phyloP scores from a whole-genome alignment of 2,113 vertebrate genomes.

The Zingel zingel region DNA sequence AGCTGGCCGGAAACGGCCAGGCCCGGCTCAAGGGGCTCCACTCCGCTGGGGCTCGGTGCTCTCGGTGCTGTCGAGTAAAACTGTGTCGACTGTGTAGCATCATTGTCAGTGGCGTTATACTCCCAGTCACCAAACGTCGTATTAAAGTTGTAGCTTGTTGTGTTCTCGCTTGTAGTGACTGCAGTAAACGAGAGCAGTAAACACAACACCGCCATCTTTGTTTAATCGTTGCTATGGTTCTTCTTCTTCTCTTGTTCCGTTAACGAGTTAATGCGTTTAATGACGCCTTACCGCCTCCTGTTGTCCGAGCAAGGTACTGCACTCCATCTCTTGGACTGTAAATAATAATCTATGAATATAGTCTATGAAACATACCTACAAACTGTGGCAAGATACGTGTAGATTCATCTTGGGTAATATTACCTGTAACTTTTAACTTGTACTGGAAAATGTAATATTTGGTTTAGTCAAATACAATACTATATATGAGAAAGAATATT shows the following conservation, averaged over 20 bases:
- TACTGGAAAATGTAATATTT: too few species aligned
- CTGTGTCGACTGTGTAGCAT: not conserved
- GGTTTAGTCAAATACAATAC: too few species aligned
- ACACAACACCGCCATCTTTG: slow-evolving; percentile 60
- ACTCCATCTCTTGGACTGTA: too few species aligned
- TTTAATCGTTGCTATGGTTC: slow-evolving; percentile 69
- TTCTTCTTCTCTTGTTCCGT: slow-evolving; percentile 19
- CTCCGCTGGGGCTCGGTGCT: not conserved
- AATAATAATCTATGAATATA: too few species aligned
- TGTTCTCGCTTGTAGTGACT: not conserved
- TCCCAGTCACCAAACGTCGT: not conserved
- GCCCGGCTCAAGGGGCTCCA: accelerated
- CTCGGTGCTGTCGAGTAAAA: not conserved
- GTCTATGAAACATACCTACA: too few species aligned
- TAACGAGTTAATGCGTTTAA: accelerated
- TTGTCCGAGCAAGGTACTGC: not conserved
- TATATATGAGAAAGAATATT: too few species aligned
- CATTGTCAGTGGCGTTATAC: not conserved
- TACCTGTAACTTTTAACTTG: too few species aligned
- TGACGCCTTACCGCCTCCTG: slow-evolving; percentile 15
- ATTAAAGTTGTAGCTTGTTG: not conserved
- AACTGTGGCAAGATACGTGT: too few species aligned
- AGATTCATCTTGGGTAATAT: too few species aligned
- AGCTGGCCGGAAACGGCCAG: slow-evolving; percentile 60
- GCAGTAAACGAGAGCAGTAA: not conserved